These are phyloP conservation scores for Apaloderma vittatum DNA, from an alignment of 2,113 vertebrate genomes.

Conservation along the genomic window DNA sequence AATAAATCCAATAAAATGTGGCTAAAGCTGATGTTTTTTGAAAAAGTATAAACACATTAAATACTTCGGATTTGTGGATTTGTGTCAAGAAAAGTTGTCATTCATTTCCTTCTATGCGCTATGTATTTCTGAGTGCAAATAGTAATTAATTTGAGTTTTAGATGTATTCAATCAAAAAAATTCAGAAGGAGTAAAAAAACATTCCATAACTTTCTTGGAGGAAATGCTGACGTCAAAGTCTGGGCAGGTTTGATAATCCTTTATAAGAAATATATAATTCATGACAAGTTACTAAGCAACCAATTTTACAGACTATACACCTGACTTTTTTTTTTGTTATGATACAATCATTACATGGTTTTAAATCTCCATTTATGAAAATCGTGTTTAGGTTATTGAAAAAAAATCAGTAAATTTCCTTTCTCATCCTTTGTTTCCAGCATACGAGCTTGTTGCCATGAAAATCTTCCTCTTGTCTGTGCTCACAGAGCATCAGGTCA, in stretches of 20 bases:
- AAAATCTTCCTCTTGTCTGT: neutral
- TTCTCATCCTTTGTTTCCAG: neutral
- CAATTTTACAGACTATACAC: neutral
- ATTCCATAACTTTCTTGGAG: neutral
- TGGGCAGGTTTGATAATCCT: neutral
- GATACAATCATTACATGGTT: neutral
- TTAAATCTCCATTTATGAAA: neutral
- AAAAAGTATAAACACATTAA: neutral
- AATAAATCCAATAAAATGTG: neutral
- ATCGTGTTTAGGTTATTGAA: neutral
- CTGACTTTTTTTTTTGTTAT: neutral
- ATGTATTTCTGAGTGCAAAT: neutral
- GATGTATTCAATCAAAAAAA: neutral
- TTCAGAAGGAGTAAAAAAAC: neutral
- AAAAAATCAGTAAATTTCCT: neutral
- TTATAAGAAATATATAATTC: neutral
- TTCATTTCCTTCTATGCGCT: neutral
- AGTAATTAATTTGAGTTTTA: neutral
- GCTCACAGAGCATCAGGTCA: neutral
- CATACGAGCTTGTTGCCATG: neutral
- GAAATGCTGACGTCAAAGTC: neutral
- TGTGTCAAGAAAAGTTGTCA: neutral
- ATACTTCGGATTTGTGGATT: neutral
- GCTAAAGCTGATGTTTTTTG: too few species aligned
- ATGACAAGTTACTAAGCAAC: neutral